A percentile compares a stretch with the other conserved stretches of the same genome.
phyloP scores from a whole-genome alignment of 2,888 invertebrate genomes.

The Mycogona germanica region DNA sequence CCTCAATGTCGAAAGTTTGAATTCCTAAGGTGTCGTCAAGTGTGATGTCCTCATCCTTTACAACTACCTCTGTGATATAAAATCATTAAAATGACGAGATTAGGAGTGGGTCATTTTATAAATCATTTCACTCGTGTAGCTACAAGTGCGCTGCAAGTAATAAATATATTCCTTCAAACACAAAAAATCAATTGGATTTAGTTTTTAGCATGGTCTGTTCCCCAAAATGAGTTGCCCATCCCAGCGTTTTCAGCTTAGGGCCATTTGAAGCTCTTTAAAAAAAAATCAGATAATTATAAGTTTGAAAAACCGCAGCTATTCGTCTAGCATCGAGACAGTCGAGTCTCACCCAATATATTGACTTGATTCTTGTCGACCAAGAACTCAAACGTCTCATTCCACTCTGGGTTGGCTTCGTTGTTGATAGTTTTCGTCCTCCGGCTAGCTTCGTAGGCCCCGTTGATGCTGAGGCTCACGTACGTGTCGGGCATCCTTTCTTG shows the following conservation, averaged over 20 bases:
- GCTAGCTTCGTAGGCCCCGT: conserved; percentile 32
- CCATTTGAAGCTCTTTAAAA: no score
- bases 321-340: not conserved
- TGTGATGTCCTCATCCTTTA: conserved; percentile 35
- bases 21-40: conserved; percentile 32
- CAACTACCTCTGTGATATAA: conserved; percentile 27
- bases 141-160: no score
- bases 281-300: not conserved
- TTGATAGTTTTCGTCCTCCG: conserved; percentile 32
- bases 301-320: not conserved
- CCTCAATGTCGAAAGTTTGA: conserved; percentile 25
- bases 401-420: conserved; percentile 33
- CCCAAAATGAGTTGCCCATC: no score
- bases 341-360: conserved; percentile 30
- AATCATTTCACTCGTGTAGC: no score
- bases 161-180: not conserved
- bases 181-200: not conserved
- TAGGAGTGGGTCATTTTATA: no score
- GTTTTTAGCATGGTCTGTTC: no score
- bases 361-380: conserved; percentile 30
- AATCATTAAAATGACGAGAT: no score
- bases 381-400: conserved; percentile 36
- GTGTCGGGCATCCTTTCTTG: conserved; percentile 37
- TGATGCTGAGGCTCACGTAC: conserved; percentile 31
- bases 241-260: no score